These are phyloP conservation scores for Enteromius treurensis DNA, from an alignment of 2,797 vertebrate genomes.

Conservation along the genomic window DNA sequence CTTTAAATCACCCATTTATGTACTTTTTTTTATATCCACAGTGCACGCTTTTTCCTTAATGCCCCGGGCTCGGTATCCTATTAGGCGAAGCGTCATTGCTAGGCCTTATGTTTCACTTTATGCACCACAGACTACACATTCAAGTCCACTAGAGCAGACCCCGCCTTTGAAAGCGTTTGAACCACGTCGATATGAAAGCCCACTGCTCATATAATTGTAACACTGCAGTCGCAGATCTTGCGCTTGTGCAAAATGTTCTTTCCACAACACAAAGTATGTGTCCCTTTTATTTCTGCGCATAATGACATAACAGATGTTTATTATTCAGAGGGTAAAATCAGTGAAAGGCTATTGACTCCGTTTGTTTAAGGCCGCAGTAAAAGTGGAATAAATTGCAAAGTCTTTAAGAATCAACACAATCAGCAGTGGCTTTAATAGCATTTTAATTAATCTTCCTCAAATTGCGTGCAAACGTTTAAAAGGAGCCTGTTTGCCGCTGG, in stretches of 20 bases:
- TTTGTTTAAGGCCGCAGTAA: constrained; percentile 71
- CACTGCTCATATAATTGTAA: constrained; percentile 74
- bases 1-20: constrained; percentile 50
- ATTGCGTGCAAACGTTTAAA: constrained; percentile 73
- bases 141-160: constrained; percentile 80
- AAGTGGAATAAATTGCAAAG: constrained; percentile 70
- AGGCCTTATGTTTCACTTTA: constrained; percentile 78
- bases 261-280: constrained; percentile 68
- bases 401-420: constrained; percentile 73
- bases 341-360: constrained; percentile 75
- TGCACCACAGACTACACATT: constrained; percentile 79
- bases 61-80: constrained; percentile 72
- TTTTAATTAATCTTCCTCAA: constrained; percentile 80
- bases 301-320: constrained; percentile 77
- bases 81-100: constrained; percentile 71
- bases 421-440: constrained; percentile 68
- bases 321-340: constrained; percentile 72
- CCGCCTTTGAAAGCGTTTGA: constrained; percentile 73
- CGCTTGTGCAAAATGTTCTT: constrained; percentile 73
- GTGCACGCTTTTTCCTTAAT: constrained; percentile 34
- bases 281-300: constrained; percentile 75
- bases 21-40: constrained; percentile 59
- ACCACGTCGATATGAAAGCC: constrained; percentile 71
- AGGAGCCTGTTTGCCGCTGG: constrained; percentile 51
- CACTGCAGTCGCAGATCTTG: constrained; percentile 73